Percentiles rank a stretch among this genome's conserved stretches.
Evolutionary conservation across 2,888 invertebrate species (phyloP).

Genomic region (Synergus gifuensis): DNA sequence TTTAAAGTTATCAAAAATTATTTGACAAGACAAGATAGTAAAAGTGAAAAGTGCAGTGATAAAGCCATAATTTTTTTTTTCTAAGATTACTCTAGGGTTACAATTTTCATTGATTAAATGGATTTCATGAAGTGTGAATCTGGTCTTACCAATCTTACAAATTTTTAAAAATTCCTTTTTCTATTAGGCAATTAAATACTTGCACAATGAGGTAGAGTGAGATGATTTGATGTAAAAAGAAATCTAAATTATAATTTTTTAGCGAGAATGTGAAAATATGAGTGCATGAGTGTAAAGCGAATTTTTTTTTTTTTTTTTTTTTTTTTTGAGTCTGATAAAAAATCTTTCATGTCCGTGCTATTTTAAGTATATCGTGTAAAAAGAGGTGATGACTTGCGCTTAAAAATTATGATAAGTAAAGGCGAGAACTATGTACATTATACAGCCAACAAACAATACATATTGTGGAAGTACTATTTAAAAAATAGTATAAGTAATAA

Average conservation of each 20-base stretch:
- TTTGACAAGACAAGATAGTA: constrained; percentile 23
- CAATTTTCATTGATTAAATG: constrained; percentile 7
- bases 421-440: background rate
- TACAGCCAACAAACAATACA: constrained; percentile 27
- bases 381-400: constrained; percentile 1
- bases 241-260: constrained; percentile 27
- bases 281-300: constrained; percentile 2
- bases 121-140: constrained; percentile 5
- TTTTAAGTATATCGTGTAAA: constrained; percentile 3
- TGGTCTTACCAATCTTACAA: constrained; percentile 13
- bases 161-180: background rate
- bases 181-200: constrained; percentile 4
- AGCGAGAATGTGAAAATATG: constrained; percentile 12
- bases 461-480: constrained; percentile 19
- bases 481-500: constrained; percentile 10
- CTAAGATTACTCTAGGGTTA: background rate
- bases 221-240: constrained; percentile 14
- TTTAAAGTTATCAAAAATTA: background rate
- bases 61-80: constrained; percentile 4
- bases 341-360: constrained; percentile 11
- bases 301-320: no score
- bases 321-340: constrained; percentile 21
- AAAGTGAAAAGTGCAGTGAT: constrained; percentile 1
- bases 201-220: constrained; percentile 30
- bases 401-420: background rate